Percentiles rank a stretch among this genome's conserved stretches.
phyloP scores from a whole-genome alignment of 2,113 vertebrate genomes.

The Rhabdornis inornatus region DNA sequence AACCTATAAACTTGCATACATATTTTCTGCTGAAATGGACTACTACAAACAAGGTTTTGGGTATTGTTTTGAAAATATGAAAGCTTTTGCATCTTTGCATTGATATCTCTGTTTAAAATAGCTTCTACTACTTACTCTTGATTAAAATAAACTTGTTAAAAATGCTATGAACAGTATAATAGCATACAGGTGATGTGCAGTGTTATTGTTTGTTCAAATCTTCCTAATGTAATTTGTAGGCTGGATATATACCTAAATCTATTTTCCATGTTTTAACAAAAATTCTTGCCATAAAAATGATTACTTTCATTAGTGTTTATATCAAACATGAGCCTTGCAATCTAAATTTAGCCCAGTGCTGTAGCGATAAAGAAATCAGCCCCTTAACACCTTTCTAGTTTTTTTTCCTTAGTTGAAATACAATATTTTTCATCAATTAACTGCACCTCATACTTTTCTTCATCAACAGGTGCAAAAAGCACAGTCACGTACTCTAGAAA shows the following conservation, averaged over 20 bases:
- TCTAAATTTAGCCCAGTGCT: not conserved
- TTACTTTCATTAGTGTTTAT: not conserved
- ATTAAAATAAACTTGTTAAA: constrained; percentile 14
- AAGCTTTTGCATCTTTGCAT: not conserved
- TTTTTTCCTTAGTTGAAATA: not conserved
- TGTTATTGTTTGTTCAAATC: constrained; percentile 9
- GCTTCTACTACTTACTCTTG: not conserved
- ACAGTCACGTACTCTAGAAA: not conserved
- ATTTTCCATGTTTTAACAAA: not conserved
- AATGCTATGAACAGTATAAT: not conserved
- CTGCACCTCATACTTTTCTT: not conserved
- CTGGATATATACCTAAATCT: not conserved
- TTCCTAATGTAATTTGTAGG: not conserved
- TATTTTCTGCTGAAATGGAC: not conserved
- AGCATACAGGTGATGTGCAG: not conserved
- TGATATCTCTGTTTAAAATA: not conserved
- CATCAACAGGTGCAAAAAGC: not conserved
- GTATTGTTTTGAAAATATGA: not conserved
- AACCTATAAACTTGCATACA: not conserved
- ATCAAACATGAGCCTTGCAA: not conserved
- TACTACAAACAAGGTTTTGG: not conserved
- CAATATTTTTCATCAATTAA: not conserved
- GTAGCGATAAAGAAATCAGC: not conserved
- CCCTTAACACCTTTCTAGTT: not conserved
- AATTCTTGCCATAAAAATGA: not conserved